Base-by-base conservation (phyloP, 1,140 invertebrate genomes). In the Aradophagus sp. region DNA sequence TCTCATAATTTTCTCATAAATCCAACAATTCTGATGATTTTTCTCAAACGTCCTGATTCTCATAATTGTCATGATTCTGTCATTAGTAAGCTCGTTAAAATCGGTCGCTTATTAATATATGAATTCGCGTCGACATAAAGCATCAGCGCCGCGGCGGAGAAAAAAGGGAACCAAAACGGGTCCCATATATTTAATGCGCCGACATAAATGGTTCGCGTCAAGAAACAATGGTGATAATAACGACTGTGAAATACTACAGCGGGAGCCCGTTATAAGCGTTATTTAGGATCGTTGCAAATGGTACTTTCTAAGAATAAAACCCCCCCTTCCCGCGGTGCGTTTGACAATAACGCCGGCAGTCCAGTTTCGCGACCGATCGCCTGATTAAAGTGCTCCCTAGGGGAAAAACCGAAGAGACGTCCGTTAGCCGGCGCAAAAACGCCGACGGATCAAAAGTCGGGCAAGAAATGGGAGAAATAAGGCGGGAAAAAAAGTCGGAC, bases 261-360 rank as follows among this genome's bases (percentile, higher is more conserved):
- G 38, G 39, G 32, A 29, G 39, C 48, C 59, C 39, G 59, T 63
- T 63, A 63, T 45, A 32, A 63, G 39, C 32, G 53, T 63, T 55
- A 65, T 65, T 65, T 65, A 56, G 35, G 50, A 34, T 23, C 61
- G 50, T 55, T 47, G 26, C 34, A 20, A 39, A 50, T 39, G 10
- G 42, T 42, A 48, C 61, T 65, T 65, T 65, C 61, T 55, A 55
- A 65, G 50, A 47, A 55, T 65, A 35, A 65, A 55, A 65, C 55
- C 1, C 41, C 42, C 31, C 42, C 41, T 29, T 10, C 50, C 17
- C 10, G n/a, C 0, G 2, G 13, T 12, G 10, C 47, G 17, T 44
- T 63, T 63, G 59, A 52, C 59, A 53, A 52, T 45, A 47, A 63
- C 32, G 47, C 14, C 44, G 20, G 19, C 35, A 62, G 58, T 52